Base-by-base conservation (phyloP, 2,797 vertebrate species). In the Notolepis coatsorum region DNA sequence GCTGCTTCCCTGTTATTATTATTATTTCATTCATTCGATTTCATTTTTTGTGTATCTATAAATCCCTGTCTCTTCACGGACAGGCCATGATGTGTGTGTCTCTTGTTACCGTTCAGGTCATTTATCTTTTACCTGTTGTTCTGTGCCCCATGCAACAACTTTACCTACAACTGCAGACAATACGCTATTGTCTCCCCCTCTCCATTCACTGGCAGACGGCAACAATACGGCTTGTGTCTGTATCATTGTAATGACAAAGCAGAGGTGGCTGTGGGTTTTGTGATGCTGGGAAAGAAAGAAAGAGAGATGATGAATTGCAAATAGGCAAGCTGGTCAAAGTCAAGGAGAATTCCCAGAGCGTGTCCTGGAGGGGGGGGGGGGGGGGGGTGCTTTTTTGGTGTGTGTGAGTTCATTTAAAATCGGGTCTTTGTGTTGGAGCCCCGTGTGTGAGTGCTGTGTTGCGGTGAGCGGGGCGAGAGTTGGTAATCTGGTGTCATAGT, bases 231-330 rank as follows among this genome's bases (percentile, higher is more conserved):
- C 69, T 47, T 51, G 58, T 77, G 79, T 82, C 58, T 54, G 74
- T 61, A 64, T 73, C 55, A 1, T 88, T 89, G 77, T 79, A 88
- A 90, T 91, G 82, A 89, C 87, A 89, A 91, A 90, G 85, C 73
- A 38, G 56, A 3, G 33, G 62, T 15, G 30, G 51, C 27, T 72
- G 71, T 47, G 75, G 68, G 63, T 57, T 84, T 87, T 86, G 84
- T 87, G 82, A 76, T 73, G 81, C 71, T 45, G 62, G 74, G 80
- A 64, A 51, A 71, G 63, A 48, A 31, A 79, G 76, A 84, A 51
- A 71, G 63, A 48, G 35, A 79, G 76, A 84, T 88, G 86, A 90
- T 90, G 90, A 90, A 91, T 91, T 91, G 91, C 86, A 89, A 91
- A 91, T 92, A 67, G 7, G 56, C 24, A 49, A 85, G 82, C 54